Percentiles rank a stretch among this genome's conserved stretches.
phyloP scores from a whole-genome alignment of 2,797 vertebrate genomes.

The Moxostoma hubbsi region DNA sequence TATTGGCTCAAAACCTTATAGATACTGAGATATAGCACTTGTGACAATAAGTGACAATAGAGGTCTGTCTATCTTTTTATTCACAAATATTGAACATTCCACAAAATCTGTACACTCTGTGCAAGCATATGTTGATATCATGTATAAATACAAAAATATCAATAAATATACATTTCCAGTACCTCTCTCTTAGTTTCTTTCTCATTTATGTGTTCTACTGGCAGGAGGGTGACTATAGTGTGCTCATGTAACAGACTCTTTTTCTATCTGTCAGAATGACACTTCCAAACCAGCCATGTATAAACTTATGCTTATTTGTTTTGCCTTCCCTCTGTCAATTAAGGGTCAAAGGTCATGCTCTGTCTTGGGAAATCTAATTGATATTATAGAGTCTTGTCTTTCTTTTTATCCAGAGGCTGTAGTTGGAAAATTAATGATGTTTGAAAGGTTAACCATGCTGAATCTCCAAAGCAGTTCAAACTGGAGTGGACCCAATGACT shows the following conservation, averaged over 20 bases:
- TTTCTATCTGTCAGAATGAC: conserved; percentile 76
- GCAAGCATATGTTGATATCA: no score
- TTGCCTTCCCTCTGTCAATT: conserved; percentile 32
- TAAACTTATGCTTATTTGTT: conserved; percentile 68
- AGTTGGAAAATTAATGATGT: conserved; percentile 74
- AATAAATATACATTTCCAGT: no score
- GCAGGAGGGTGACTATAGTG: no score
- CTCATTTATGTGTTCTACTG: no score
- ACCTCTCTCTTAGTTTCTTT: no score
- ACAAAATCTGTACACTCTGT: no score
- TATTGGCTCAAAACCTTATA: no score
- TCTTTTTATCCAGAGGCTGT: conserved; percentile 66
- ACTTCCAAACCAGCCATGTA: conserved; percentile 71
- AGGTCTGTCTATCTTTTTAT: no score
- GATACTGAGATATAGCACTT: no score
- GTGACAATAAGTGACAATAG: no score
- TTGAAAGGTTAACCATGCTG: conserved; percentile 87
- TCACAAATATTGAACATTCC: no score
- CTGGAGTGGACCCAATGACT: conserved; percentile 84
- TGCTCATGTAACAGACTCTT: conserved; percentile 72
- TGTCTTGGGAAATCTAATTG: conserved; percentile 35
- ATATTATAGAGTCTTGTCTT: conserved; percentile 47
- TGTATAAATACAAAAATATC: no score
- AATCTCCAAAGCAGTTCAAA: conserved; percentile 84
- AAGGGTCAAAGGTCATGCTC: conserved; percentile 65